A percentile compares a stretch with the other conserved stretches of the same genome.
Evolutionary conservation across 35 echinoderm and acorn worm genomes (phyloP).

Genomic region (Apostichopus parvimensis): DNA sequence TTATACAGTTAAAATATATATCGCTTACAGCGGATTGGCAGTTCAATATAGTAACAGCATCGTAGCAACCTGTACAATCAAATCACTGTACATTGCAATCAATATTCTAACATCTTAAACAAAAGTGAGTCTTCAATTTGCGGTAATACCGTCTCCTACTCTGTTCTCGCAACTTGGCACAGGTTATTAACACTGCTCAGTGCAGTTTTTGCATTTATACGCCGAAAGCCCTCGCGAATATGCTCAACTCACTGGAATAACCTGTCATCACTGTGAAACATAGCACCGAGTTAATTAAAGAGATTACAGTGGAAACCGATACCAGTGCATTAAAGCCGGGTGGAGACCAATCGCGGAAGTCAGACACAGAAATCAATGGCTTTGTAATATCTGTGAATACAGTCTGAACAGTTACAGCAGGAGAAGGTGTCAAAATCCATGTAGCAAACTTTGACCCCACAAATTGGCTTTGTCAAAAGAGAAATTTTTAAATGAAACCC

Average conservation of each 20-base stretch:
- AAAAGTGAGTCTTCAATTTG: too few relatives aligned
- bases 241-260: background rate
- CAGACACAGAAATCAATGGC: background rate
- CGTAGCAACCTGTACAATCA: too few relatives aligned
- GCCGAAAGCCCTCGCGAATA: background rate
- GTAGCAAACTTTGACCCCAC: background rate
- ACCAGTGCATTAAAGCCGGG: background rate
- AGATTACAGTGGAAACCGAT: background rate
- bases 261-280: background rate
- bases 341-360: background rate
- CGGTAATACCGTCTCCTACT: too few relatives aligned
- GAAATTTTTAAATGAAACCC: too few relatives aligned
- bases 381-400: background rate
- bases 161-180: too few relatives aligned
- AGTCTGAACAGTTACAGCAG: background rate
- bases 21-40: too few relatives aligned
- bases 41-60: too few relatives aligned
- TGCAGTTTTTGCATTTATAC: too few relatives aligned
- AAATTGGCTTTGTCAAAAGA: background rate
- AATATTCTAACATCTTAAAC: too few relatives aligned
- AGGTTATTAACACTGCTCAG: too few relatives aligned
- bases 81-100: too few relatives aligned
- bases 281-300: background rate
- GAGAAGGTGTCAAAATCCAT: background rate
- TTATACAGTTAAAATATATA: too few relatives aligned